Conservation (phyloP, 2,113 vertebrate species). For the Melanostigma gelatinosum region DNA sequence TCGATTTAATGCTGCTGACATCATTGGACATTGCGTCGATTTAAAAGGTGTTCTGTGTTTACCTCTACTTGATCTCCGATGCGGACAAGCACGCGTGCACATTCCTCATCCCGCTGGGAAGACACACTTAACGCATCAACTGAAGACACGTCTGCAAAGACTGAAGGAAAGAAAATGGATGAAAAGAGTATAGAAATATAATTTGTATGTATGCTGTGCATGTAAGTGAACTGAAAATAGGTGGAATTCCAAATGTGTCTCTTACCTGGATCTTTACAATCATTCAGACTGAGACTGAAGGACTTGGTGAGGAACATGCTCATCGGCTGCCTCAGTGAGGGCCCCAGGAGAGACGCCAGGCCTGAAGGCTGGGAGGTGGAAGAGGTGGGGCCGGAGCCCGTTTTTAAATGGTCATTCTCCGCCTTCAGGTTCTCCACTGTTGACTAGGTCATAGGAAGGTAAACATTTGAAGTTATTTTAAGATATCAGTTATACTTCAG, state of each 20-base stretch:
- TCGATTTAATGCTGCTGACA: neutral
- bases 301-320: conserved; percentile 90
- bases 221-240: neutral
- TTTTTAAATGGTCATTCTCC: conserved; percentile 94
- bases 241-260: neutral
- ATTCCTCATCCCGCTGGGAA: conserved; percentile 85
- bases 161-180: neutral
- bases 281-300: conserved; percentile 87
- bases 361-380: conserved; percentile 84
- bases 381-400: conserved; percentile 84
- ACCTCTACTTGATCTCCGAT: conserved; percentile 90
- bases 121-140: conserved; percentile 84
- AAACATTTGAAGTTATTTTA: neutral
- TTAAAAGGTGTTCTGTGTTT: conserved; percentile 46
- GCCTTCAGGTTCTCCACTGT: conserved; percentile 94
- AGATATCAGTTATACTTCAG: neutral
- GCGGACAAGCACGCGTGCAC: conserved; percentile 86
- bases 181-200: neutral
- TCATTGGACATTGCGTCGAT: neutral
- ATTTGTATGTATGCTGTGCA: neutral
- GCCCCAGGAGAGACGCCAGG: conserved; percentile 82
- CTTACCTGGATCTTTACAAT: conserved; percentile 86
- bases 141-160: conserved; percentile 85
- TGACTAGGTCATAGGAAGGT: conserved; percentile 77
- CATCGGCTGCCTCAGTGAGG: conserved; percentile 88